Evolutionary conservation across 37 sponge, comb jelly and placozoan genomes (phyloP), one percentile per base, ranked within the genome.

Genomic region (Axinella damicornis): DNA sequence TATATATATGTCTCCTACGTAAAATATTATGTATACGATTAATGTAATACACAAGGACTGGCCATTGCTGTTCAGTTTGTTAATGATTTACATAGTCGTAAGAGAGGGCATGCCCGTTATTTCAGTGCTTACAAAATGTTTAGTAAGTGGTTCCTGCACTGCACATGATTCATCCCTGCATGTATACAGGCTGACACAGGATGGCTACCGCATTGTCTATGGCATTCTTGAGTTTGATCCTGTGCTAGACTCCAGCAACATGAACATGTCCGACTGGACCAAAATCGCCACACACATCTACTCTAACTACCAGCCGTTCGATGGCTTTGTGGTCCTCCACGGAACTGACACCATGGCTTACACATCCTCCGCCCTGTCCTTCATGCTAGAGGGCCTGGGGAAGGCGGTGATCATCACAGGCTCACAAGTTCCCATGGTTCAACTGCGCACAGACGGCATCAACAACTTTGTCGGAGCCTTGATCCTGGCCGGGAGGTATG

Each of bases 291-390:
- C 69, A 40, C 85, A 83, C 38, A 90, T 95, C 52, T 55, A 77
- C 22, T 54, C 80, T 20, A 80, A 84, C 82, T 91, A 94, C 67
- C 5, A 68, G 58, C 58, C 85, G 18, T 93, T 93, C 77, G 94
- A 89, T 82, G 86, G 86, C 46, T 97, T 97, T 90, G 89, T 97
- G 18, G 67, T 97, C 20, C 78, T 97, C 21, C 98, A 97, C 60
- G 98, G 98, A 13, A 97, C 98, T 5, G 98, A 97, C 73, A 97
- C 95, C 38, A 97, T 97, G 98, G 75, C 84, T 41, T 97, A 90
- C 87, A 97, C 98, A 9, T 82, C 95, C 28, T 92, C 95, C 13
- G 98, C 95, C 57, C 95, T 97, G n/a, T 91, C 92, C 21, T 97
- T 89, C 85, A 97, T 97, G 95, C 61, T 97, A 57, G 93, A 95